Base-by-base conservation (phyloP, 2,888 invertebrate genomes). In the Cheilosia grossa region DNA sequence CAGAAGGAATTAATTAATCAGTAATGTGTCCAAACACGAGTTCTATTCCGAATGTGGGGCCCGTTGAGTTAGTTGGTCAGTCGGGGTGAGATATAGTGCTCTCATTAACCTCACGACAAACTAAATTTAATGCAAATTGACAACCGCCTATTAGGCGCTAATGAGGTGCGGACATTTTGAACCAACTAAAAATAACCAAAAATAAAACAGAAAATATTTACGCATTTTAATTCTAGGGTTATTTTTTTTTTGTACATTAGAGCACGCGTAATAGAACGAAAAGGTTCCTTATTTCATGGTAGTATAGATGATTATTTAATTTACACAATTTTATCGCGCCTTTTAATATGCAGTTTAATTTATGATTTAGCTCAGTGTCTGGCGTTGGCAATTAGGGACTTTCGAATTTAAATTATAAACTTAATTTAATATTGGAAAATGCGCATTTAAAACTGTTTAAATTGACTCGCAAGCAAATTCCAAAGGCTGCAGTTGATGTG, bases 1-100 rank as follows among this genome's bases (percentile, higher is more conserved):
- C 81, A 85, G 81, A 85, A 77, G 70, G 67, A 85, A 85, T 85
- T 85, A 85, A 85, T 85, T 85, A 85, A 85, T 85, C 85, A 85
- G 85, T 81, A 81, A 85, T 85, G 85, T 85, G 85, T 85, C 85
- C 85, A 85, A 85, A 85, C 85, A 85, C 61, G 81, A 81, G 85
- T 78, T 77, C 75, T 67, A 80, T 80, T 64, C 66, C 66, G 70
- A 79, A 80, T 83, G 54, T 42, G 33, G 47, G 70, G 30, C 54
- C 54, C 30, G 30, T 30, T 30, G 30, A 3, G 6, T 27, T 27
- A 5, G 44, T 81, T 85, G 85, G 85, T 63, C 81, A 67, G 49
- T 27, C 33, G 27, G 58, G 49, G 42, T 54, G 74, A 49, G 59
- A 54, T 64, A 66, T 70, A 70, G 66, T 54, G 37, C 70, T 75